Conservation (phyloP, 2,888 invertebrate genomes). For the Caradrina kadenii region DNA sequence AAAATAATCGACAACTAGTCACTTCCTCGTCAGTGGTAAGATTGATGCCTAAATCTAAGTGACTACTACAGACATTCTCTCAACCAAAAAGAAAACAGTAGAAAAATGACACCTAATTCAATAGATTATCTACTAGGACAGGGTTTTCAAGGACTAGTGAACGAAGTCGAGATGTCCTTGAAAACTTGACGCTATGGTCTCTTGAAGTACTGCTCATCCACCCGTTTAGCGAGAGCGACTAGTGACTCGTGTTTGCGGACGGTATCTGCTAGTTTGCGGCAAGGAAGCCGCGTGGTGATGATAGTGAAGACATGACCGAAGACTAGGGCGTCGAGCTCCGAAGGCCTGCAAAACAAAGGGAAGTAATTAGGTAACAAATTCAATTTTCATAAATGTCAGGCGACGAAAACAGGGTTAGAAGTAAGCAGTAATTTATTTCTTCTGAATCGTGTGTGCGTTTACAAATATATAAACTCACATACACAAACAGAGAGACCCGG, state of each 20-base stretch:
- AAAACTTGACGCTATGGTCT: constrained; percentile 85
- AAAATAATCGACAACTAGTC: too few relatives aligned
- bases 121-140: constrained; percentile 20
- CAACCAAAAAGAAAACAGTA: neutral
- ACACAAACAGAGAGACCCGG: too few relatives aligned
- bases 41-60: neutral
- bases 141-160: constrained; percentile 82
- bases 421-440: too few relatives aligned
- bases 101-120: constrained; percentile 12
- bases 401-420: too few relatives aligned
- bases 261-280: constrained; percentile 94
- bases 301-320: constrained; percentile 99
- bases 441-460: too few relatives aligned
- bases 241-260: constrained; percentile 94
- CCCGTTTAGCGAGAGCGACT: constrained; percentile 94
- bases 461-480: too few relatives aligned
- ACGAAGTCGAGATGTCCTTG: constrained; percentile 87
- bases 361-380: neutral
- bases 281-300: constrained; percentile 96
- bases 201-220: constrained; percentile 96
- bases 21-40: neutral
- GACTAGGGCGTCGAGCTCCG: constrained; percentile 98
- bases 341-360: constrained; percentile 92
- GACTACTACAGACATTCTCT: neutral
- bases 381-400: too few relatives aligned